A percentile compares a stretch with the other conserved stretches of the same genome.
Evolutionary conservation across 2,113 vertebrate genomes (phyloP).

Genomic region (Apteryx owenii): DNA sequence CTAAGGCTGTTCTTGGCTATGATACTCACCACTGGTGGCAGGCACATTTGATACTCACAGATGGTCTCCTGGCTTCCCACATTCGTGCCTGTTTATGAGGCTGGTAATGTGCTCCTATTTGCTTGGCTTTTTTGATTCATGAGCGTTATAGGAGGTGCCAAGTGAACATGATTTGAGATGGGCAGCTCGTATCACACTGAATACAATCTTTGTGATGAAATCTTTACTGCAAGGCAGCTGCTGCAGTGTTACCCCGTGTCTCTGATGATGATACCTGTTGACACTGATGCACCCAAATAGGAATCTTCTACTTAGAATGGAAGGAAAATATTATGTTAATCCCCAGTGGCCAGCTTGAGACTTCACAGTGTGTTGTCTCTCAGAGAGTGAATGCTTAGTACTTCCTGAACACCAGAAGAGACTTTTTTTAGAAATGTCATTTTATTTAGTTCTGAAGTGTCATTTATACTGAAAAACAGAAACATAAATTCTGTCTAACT

Average conservation of each 20-base stretch:
- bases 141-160: not conserved
- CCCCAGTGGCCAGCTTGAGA: not conserved
- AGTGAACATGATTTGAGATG: not conserved
- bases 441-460: not conserved
- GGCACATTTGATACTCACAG: not conserved
- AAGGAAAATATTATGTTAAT: not conserved
- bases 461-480: not conserved
- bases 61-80: not conserved
- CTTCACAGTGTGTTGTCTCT: not conserved
- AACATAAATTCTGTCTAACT: not conserved
- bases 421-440: not conserved
- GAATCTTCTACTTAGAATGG: not conserved
- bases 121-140: not conserved
- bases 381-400: not conserved
- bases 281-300: not conserved
- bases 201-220: not conserved
- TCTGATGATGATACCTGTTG: not conserved
- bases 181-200: not conserved
- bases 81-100: slow-evolving; percentile 9
- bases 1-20: not conserved
- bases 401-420: not conserved
- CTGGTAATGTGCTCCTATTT: not conserved
- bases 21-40: not conserved
- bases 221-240: not conserved
- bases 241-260: not conserved